A percentile compares a stretch with the other conserved stretches of the same genome.
phyloP scores from a whole-genome alignment of 2,888 invertebrate species.

The Drosophila kuntzei region DNA sequence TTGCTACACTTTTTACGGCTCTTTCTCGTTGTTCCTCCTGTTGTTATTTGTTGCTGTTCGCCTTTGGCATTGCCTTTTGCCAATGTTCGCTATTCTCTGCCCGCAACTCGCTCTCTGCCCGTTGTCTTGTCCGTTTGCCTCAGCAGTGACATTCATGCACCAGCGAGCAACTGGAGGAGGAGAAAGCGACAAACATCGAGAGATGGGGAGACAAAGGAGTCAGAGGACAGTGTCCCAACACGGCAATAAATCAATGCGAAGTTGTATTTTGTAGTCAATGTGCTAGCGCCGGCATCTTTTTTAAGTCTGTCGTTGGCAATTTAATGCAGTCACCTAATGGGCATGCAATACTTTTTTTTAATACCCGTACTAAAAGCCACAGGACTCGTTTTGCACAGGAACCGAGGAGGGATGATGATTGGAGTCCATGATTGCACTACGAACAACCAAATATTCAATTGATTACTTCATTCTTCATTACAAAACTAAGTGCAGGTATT shows the following conservation, averaged over 20 bases:
- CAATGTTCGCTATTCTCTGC: slow-evolving; percentile 35
- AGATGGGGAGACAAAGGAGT: slow-evolving; percentile 3
- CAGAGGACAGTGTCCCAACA: slow-evolving; percentile 37
- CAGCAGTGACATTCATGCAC: slow-evolving; percentile 80
- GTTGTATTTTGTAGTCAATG: slow-evolving; percentile 37
- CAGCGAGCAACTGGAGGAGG: slow-evolving; percentile 54
- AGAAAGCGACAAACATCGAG: slow-evolving; percentile 8
- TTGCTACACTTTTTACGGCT: slow-evolving; percentile 68
- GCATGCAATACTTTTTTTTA: slow-evolving; percentile 32
- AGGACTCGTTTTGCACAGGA: no score
- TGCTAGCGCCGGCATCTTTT: slow-evolving; percentile 39
- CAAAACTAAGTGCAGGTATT: no score
- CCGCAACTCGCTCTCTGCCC: slow-evolving; percentile 9
- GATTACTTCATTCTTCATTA: no score
- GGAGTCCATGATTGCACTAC: no score
- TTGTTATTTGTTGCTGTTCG: slow-evolving; percentile 65
- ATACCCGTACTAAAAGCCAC: background rate
- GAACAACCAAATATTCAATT: no score
- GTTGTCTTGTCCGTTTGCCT: slow-evolving; percentile 74
- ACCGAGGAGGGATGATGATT: no score
- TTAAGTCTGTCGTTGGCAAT: slow-evolving; percentile 55
- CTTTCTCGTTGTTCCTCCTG: slow-evolving; percentile 23
- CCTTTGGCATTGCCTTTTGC: slow-evolving; percentile 36
- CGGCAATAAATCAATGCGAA: slow-evolving; percentile 75
- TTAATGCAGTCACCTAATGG: slow-evolving; percentile 39